Conservation (phyloP, 2,797 vertebrate genomes). For the Channallabes apus region DNA sequence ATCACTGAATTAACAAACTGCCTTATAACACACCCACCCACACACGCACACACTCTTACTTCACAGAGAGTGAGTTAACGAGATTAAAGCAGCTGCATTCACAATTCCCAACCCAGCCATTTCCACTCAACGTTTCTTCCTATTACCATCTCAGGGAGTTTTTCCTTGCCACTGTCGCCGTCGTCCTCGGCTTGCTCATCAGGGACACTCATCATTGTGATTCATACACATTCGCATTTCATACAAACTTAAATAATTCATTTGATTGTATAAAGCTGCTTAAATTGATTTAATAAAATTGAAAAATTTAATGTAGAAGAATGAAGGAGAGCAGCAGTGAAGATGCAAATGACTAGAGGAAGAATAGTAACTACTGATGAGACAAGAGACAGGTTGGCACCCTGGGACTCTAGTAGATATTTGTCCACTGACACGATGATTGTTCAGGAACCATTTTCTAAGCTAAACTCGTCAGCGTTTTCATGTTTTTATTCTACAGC, state of each 20-base stretch:
- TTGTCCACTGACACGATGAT: background rate
- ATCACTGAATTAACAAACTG: constrained; percentile 43
- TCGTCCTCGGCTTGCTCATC: no score
- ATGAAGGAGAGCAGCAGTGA: background rate
- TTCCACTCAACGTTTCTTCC: no score
- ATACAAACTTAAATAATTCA: no score
- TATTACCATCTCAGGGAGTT: no score
- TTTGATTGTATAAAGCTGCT: no score
- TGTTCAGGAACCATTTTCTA: background rate
- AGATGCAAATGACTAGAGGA: background rate
- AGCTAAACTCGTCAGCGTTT: background rate
- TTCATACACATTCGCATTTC: background rate
- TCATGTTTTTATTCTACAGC: background rate
- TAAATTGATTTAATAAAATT: background rate
- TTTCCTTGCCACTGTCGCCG: no score
- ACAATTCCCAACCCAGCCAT: background rate
- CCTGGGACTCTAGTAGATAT: background rate
- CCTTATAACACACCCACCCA: constrained; percentile 1
- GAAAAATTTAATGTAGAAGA: constrained; percentile 21
- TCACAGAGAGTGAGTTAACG: constrained; percentile 34
- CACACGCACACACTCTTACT: background rate
- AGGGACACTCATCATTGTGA: no score
- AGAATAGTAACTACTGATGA: no score
- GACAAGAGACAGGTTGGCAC: background rate
- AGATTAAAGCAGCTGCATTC: constrained; percentile 65